Evolutionary conservation across 2,797 vertebrate species (phyloP).

Genomic region (Acipenser transmontanus): DNA sequence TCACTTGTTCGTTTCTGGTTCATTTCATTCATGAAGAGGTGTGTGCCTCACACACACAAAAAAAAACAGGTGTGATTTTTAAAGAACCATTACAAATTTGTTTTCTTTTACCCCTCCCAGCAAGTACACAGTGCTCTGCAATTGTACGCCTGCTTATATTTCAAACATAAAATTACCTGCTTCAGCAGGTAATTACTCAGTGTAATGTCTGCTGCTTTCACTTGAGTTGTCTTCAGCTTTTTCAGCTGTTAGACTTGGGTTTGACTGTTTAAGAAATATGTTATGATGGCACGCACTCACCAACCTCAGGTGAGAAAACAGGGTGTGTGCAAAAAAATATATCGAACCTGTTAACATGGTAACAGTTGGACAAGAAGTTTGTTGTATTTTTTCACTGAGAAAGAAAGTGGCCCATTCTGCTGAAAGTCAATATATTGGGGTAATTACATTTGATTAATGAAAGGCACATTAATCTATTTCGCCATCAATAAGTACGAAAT

Average conservation of each 20-base stretch:
- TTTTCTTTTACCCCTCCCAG: no score
- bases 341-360: not conserved
- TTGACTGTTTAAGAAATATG: not conserved
- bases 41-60: no score
- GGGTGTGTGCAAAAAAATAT: not conserved
- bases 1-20: no score
- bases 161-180: not conserved
- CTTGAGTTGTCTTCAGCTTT: not conserved
- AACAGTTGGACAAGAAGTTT: not conserved
- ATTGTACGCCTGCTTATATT: not conserved
- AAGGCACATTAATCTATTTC: no score
- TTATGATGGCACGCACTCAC: no score
- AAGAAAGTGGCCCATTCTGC: not conserved
- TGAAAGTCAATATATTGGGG: not conserved
- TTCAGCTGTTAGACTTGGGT: not conserved
- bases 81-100: no score
- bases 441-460: not conserved
- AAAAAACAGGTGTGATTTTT: no score
- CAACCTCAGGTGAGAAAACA: not conserved
- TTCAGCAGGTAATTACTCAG: slow-evolving; percentile 5
- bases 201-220: not conserved
- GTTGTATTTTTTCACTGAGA: not conserved
- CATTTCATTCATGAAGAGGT: no score
- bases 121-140: not conserved
- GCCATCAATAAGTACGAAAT: no score